These are phyloP conservation scores for Parnassius smintheus DNA, from an alignment of 2,888 invertebrate genomes.

Conservation along the genomic window DNA sequence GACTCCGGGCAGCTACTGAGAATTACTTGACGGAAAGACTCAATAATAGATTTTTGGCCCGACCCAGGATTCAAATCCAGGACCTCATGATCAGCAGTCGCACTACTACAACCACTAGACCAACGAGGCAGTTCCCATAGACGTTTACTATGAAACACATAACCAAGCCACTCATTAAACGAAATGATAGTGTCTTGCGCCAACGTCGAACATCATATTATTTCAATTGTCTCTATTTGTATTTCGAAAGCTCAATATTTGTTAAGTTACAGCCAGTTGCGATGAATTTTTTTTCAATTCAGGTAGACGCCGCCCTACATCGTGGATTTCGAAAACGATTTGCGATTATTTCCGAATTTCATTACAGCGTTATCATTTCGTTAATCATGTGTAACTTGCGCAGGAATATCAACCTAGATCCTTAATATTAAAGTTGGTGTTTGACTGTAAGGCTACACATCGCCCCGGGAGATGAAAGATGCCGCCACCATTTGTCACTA, in stretches of 20 bases:
- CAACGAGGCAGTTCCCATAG: no score
- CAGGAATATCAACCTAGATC: conserved; percentile 39
- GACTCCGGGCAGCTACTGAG: no score
- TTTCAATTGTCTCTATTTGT: no score
- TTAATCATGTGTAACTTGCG: conserved; percentile 45
- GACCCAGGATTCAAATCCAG: no score
- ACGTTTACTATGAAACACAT: no score
- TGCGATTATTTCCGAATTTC: conserved; percentile 77
- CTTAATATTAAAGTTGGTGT: conserved; percentile 41
- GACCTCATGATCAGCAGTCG: no score
- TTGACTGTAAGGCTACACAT: conserved; percentile 36
- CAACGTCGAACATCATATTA: no score
- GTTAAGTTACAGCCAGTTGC: conserved; percentile 20
- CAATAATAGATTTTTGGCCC: no score
- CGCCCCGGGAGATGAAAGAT: conserved; percentile 69
- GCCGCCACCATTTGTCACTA: conserved; percentile 78
- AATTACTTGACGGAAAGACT: no score
- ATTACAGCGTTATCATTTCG: conserved; percentile 72
- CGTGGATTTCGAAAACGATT: conserved; percentile 61
- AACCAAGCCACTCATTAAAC: no score
- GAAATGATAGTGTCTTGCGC: no score
- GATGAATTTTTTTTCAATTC: conserved; percentile 50
- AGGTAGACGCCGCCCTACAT: conserved; percentile 53
- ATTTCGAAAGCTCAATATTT: conserved; percentile 18
- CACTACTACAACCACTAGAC: no score